Conservation (phyloP, 2,113 vertebrate species). For the Calyptomena viridis region DNA sequence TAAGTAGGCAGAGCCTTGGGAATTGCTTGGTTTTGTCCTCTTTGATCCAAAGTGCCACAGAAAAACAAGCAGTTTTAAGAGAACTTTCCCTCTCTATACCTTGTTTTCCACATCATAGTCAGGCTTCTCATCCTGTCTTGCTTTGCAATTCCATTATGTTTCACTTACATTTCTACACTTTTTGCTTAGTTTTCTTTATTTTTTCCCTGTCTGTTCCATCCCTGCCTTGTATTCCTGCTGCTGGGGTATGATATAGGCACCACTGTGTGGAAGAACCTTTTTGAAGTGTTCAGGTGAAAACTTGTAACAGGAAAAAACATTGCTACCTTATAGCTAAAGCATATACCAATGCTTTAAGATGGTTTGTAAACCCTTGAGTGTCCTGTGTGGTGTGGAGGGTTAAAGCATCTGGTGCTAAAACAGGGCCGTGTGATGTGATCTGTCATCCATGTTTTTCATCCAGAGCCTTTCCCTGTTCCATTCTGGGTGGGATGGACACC, state of each 20-base stretch:
- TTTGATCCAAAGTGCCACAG: neutral
- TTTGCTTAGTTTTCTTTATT: neutral
- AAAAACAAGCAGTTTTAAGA: neutral
- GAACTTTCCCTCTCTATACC: neutral
- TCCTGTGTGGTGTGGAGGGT: neutral
- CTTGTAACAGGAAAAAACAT: neutral
- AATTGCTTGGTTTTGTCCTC: neutral
- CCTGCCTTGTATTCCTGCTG: neutral
- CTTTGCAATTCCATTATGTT: neutral
- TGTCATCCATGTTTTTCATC: neutral
- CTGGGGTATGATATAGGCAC: neutral
- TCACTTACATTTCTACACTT: neutral
- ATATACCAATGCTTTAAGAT: neutral
- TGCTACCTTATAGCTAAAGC: neutral
- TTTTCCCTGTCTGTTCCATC: neutral
- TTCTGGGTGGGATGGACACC: neutral
- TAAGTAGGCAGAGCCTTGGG: slow-evolving; percentile 71
- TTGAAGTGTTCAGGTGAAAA: neutral
- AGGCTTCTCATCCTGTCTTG: neutral
- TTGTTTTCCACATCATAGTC: neutral
- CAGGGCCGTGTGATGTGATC: neutral
- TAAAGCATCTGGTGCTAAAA: neutral
- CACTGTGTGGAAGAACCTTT: neutral
- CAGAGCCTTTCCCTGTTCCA: neutral
- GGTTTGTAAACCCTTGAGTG: neutral